Percentiles rank a stretch among this genome's conserved stretches.
These are phyloP conservation scores for Cynaeus angustus DNA, from an alignment of 2,888 invertebrate species.

Conservation along the genomic window DNA sequence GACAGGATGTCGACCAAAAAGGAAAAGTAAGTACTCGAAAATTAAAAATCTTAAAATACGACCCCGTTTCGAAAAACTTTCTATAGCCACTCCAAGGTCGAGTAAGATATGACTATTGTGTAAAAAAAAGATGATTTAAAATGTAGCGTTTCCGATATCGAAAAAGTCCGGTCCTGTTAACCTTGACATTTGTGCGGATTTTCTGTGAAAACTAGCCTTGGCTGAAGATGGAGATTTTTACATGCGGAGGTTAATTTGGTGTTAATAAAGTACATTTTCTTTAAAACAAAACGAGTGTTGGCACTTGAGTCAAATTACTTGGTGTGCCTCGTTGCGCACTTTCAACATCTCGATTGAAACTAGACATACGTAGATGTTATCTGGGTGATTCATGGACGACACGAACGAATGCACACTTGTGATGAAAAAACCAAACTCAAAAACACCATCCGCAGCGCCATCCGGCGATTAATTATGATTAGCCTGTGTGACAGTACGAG, in stretches of 20 bases:
- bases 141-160: slow-evolving; percentile 44
- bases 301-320: slow-evolving; percentile 58
- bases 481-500: slow-evolving; percentile 12
- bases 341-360: slow-evolving; percentile 58
- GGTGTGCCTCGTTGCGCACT: slow-evolving; percentile 50
- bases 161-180: slow-evolving; percentile 43
- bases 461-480: slow-evolving; percentile 31
- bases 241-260: slow-evolving; percentile 18
- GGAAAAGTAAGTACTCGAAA: slow-evolving; percentile 1
- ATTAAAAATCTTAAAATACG: slow-evolving; percentile 4
- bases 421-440: slow-evolving; percentile 45
- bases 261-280: slow-evolving; percentile 21
- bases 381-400: slow-evolving; percentile 56
- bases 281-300: slow-evolving; percentile 48
- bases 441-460: slow-evolving; percentile 22
- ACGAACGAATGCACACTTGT: slow-evolving; percentile 48
- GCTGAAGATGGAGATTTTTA: slow-evolving; percentile 15
- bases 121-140: slow-evolving; percentile 45
- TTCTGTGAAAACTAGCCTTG: slow-evolving; percentile 45
- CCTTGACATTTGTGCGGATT: slow-evolving; percentile 47
- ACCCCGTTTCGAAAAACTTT: slow-evolving; percentile 9
- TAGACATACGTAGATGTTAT: slow-evolving; percentile 58
- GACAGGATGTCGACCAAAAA: slow-evolving; percentile 1
- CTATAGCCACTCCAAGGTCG: slow-evolving; percentile 11
- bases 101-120: slow-evolving; percentile 14